These are phyloP conservation scores for Corythoichthys haematopterus DNA, from an alignment of 2,113 vertebrate genomes.

Conservation along the genomic window DNA sequence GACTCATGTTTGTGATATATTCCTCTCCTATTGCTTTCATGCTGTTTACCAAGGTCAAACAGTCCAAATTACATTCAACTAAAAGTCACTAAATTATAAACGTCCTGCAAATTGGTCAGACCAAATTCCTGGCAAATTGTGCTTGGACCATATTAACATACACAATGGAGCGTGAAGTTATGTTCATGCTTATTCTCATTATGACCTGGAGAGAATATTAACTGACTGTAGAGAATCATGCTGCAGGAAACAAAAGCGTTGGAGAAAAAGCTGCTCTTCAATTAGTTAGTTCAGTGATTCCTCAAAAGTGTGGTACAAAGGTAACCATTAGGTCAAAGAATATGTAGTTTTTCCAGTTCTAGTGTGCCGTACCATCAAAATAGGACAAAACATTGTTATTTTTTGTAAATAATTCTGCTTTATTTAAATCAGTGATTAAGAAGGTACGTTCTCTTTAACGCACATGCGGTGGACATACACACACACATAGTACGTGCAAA, in stretches of 20 bases:
- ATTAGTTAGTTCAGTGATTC: not conserved
- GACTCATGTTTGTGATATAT: not conserved
- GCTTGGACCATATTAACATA: not conserved
- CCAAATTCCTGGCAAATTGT: slow-evolving; percentile 1
- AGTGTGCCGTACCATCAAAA: not conserved
- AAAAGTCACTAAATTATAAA: not conserved
- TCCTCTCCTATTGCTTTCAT: not conserved
- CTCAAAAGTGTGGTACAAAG: not conserved
- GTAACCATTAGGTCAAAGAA: too few relatives aligned
- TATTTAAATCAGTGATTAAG: not conserved
- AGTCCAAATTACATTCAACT: not conserved
- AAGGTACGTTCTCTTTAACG: slow-evolving; percentile 1
- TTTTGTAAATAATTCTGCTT: not conserved
- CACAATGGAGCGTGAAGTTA: not conserved
- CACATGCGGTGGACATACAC: slow-evolving; percentile 8
- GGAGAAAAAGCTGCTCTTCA: not conserved
- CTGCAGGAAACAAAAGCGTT: not conserved
- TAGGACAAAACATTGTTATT: not conserved
- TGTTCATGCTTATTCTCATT: not conserved
- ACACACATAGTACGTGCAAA: slow-evolving; percentile 27
- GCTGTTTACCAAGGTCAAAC: not conserved
- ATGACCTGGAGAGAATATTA: slow-evolving; percentile 1
- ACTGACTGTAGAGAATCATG: not conserved
- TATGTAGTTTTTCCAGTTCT: not conserved
- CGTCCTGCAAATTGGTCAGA: not conserved